phyloP scores from a whole-genome alignment of 2,113 vertebrate genomes.

The Loxodonta africana region DNA sequence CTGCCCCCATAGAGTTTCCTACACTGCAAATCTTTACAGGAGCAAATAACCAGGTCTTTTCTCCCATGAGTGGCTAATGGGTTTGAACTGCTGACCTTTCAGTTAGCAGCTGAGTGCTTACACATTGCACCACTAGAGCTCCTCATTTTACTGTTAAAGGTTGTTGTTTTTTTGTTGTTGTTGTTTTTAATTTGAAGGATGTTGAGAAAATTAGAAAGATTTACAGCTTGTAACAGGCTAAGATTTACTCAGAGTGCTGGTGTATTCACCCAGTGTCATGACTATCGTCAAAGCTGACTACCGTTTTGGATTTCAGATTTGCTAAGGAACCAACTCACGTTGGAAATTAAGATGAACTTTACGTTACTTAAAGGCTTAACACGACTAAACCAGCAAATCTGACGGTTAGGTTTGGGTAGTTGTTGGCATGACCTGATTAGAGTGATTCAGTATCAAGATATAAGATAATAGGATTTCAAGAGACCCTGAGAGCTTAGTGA shows the following conservation, averaged over 20 bases:
- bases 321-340: not conserved
- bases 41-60: not conserved
- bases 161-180: not conserved
- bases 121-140: not conserved
- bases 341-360: conserved; percentile 49
- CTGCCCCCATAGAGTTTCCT: not conserved
- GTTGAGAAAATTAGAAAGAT: conserved; percentile 14
- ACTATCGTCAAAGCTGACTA: not conserved
- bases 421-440: conserved; percentile 24
- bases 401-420: not conserved
- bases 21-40: not conserved
- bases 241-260: conserved; percentile 14
- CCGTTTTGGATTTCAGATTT: conserved; percentile 3
- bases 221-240: not conserved
- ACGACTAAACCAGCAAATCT: not conserved
- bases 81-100: not conserved
- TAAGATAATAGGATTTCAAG: conserved; percentile 46
- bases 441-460: conserved; percentile 15
- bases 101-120: not conserved
- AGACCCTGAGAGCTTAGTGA: conserved; percentile 13
- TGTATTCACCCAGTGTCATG: not conserved
- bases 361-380: conserved; percentile 23
- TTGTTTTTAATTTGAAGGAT: not conserved
- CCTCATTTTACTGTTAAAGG: not conserved
- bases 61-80: not conserved